These are phyloP conservation scores for Galemys pyrenaicus DNA, from an alignment of 2,113 vertebrate genomes.

Conservation along the genomic window DNA sequence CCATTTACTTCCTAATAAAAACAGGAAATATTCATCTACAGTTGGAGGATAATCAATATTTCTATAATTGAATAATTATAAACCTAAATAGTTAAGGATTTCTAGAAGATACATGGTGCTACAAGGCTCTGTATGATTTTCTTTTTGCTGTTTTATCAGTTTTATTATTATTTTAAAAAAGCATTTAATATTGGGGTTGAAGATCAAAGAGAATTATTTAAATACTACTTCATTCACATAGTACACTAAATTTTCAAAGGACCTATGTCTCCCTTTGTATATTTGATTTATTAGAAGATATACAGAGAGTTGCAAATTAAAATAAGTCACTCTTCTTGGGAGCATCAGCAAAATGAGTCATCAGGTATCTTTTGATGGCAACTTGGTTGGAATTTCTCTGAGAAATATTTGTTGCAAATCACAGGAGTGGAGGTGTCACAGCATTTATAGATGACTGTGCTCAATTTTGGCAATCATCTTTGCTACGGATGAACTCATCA, in stretches of 20 bases:
- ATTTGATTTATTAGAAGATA: background rate
- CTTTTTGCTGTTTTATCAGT: background rate
- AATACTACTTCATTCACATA: background rate
- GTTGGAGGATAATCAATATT: background rate
- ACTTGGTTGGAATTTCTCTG: background rate
- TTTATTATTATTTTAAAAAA: conserved; percentile 18
- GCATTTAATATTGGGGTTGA: background rate
- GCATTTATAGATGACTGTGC: background rate
- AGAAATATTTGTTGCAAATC: background rate
- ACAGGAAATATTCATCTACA: background rate
- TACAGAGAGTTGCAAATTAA: background rate
- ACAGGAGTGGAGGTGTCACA: background rate
- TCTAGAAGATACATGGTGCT: background rate
- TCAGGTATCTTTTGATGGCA: background rate
- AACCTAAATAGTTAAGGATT: background rate
- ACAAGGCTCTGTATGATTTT: background rate
- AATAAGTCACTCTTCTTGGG: background rate
- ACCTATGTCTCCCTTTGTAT: background rate
- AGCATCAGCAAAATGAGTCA: background rate
- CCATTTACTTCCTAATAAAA: background rate
- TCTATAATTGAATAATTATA: conserved; percentile 5
- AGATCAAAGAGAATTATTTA: background rate
- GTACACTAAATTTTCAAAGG: background rate
- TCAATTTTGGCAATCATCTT: background rate
- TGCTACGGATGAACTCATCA: background rate